Evolutionary conservation across 2,113 vertebrate genomes (phyloP).

Genomic region (Suricata suricatta): DNA sequence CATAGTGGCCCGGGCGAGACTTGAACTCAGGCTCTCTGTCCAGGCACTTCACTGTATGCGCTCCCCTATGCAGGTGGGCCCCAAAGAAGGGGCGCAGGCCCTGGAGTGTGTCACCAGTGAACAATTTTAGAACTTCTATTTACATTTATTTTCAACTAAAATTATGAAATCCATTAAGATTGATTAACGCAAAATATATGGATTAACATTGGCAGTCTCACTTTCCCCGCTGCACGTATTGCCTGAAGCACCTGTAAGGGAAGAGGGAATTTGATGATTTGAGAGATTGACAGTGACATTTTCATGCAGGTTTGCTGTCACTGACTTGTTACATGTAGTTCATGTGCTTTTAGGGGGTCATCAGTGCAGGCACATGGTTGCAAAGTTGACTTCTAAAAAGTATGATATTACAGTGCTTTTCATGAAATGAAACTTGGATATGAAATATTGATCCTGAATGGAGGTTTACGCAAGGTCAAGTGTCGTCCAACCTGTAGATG

Average conservation of each 20-base stretch:
- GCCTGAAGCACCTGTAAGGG: not conserved
- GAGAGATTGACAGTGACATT: not conserved
- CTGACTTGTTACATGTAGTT: not conserved
- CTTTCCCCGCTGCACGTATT: rapidly evolving
- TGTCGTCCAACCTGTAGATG: not conserved
- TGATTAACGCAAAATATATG: not conserved
- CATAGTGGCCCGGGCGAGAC: not conserved
- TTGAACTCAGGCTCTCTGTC: not conserved
- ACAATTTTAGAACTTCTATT: not conserved
- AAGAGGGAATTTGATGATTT: not conserved
- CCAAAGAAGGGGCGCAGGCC: rapidly evolving
- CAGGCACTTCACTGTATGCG: too few species aligned
- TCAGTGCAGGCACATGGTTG: too few species aligned
- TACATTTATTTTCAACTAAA: not conserved
- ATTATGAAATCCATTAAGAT: not conserved
- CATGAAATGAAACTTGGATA: not conserved
- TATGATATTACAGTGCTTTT: not conserved
- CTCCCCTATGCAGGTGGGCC: not conserved
- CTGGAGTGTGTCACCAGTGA: not conserved
- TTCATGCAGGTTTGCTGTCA: not conserved
- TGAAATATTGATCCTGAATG: not conserved
- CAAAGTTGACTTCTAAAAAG: not conserved
- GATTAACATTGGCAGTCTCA: not conserved
- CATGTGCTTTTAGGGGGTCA: not conserved
- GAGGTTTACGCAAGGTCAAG: not conserved